phyloP scores from a whole-genome alignment of 2,797 vertebrate genomes.

The Psittacula echo region DNA sequence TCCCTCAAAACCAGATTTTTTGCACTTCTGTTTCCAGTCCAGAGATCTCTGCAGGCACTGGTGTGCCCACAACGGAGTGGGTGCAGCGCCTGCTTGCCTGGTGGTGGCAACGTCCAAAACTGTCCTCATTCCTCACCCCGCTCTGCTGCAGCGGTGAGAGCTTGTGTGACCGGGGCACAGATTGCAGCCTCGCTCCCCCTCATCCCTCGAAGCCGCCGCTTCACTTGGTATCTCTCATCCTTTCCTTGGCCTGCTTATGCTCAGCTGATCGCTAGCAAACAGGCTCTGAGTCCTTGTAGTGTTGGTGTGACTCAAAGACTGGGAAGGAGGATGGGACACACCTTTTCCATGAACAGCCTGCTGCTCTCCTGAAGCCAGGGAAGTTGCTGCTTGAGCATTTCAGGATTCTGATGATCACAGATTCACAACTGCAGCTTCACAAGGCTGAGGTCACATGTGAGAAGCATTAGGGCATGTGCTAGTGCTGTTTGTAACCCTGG shows the following conservation, averaged over 20 bases:
- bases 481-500: background rate
- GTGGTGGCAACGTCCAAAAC: background rate
- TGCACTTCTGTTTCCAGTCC: background rate
- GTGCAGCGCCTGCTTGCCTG: background rate
- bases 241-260: background rate
- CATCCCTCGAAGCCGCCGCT: background rate
- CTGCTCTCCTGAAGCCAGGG: background rate
- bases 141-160: rapidly evolving
- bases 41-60: background rate
- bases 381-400: background rate
- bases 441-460: background rate
- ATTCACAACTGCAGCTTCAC: background rate
- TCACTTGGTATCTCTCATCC: background rate
- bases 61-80: rapidly evolving
- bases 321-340: background rate
- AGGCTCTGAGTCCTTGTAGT: background rate
- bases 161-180: background rate
- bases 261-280: background rate
- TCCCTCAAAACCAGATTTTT: background rate
- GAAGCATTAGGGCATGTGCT: rapidly evolving
- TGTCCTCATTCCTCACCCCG: rapidly evolving
- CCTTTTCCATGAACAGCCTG: background rate
- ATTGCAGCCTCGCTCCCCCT: background rate
- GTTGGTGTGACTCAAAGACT: background rate
- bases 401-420: background rate